phyloP scores from a whole-genome alignment of 2,797 vertebrate genomes.

The Oophaga sylvatica region DNA sequence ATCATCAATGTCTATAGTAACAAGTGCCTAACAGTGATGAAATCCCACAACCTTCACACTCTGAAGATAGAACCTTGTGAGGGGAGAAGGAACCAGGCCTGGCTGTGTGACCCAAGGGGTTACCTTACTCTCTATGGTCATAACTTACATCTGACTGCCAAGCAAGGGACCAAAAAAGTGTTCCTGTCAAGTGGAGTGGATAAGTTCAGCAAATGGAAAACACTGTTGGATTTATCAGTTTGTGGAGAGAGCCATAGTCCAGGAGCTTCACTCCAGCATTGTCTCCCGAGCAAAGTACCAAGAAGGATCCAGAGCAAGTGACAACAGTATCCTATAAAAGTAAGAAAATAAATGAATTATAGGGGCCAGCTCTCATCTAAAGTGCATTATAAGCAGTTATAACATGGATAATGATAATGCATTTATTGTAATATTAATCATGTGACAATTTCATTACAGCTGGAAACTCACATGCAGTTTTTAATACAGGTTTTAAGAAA shows the following conservation, averaged over 20 bases:
- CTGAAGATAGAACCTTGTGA: conserved; percentile 76
- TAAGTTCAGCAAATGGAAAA: conserved; percentile 85
- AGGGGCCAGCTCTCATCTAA: background rate
- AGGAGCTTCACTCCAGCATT: background rate
- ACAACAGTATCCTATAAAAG: conserved; percentile 58
- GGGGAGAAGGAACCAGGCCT: conserved; percentile 72
- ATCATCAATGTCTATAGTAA: conserved; percentile 73
- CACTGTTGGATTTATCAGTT: conserved; percentile 73
- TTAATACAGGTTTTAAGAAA: too few relatives aligned
- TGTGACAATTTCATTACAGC: too few relatives aligned
- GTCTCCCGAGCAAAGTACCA: conserved; percentile 24
- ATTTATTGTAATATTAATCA: too few relatives aligned
- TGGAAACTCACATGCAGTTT: too few relatives aligned
- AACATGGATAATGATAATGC: background rate
- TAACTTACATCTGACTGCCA: conserved; percentile 80
- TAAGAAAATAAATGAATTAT: conserved; percentile 61
- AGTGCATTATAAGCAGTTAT: background rate
- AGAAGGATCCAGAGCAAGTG: conserved; percentile 30
- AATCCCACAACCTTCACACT: conserved; percentile 67
- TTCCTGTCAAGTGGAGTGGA: conserved; percentile 80
- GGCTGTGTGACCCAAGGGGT: conserved; percentile 85
- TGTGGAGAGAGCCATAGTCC: conserved; percentile 69
- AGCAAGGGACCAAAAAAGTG: conserved; percentile 74
- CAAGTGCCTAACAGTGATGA: conserved; percentile 77
- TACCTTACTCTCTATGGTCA: conserved; percentile 75